A percentile compares a stretch with the other conserved stretches of the same genome.
Evolutionary conservation across 2,113 vertebrate species (phyloP).

Genomic region (Colinus virginianus): DNA sequence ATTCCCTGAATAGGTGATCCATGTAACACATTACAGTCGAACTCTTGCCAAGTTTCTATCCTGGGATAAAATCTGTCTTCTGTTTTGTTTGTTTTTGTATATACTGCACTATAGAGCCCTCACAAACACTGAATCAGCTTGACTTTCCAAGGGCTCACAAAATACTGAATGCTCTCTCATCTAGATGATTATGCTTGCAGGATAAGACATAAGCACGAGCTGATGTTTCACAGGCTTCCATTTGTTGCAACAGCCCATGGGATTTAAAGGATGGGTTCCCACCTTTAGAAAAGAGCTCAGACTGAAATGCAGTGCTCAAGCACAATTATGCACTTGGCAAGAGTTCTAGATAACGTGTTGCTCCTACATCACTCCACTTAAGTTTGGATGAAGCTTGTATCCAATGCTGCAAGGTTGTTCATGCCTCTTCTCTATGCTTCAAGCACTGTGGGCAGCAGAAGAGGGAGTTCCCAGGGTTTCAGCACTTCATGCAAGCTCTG

Average conservation of each 20-base stretch:
- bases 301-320: background rate
- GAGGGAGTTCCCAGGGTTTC: background rate
- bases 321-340: background rate
- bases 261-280: conserved; percentile 3
- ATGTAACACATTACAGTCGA: background rate
- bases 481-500: background rate
- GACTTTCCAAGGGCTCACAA: background rate
- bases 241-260: background rate
- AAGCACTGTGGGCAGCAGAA: background rate
- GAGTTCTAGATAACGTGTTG: background rate
- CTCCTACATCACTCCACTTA: background rate
- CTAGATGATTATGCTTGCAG: background rate
- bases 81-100: background rate
- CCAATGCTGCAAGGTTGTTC: background rate
- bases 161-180: background rate
- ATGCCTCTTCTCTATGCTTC: background rate
- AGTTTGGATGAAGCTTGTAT: background rate
- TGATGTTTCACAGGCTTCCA: background rate
- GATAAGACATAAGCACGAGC: background rate
- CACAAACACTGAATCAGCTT: background rate
- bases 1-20: background rate
- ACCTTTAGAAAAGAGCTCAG: background rate
- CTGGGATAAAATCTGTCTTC: background rate
- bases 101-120: background rate
- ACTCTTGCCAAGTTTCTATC: background rate